phyloP scores from a whole-genome alignment of 2,113 vertebrate genomes.

The Leiothrix lutea region DNA sequence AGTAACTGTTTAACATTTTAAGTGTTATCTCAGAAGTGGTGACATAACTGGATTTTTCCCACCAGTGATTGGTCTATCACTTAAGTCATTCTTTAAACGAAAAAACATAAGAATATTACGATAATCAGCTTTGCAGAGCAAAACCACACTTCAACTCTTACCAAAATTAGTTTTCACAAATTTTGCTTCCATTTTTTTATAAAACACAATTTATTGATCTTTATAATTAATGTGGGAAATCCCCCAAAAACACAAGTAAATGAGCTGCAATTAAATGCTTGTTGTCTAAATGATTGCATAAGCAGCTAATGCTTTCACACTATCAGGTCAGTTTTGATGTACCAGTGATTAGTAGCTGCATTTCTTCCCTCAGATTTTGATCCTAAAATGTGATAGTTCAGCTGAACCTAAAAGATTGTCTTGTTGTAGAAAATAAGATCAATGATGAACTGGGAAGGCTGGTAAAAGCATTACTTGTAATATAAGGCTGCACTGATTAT shows the following conservation, averaged over 20 bases:
- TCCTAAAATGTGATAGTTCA: background rate
- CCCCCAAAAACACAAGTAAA: rapidly evolving
- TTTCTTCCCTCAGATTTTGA: background rate
- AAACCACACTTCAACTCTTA: background rate
- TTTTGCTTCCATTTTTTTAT: background rate
- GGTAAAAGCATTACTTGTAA: background rate
- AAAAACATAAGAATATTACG: background rate
- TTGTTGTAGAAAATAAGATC: background rate
- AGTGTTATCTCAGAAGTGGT: background rate
- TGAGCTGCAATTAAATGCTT: background rate
- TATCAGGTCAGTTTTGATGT: background rate
- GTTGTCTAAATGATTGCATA: background rate
- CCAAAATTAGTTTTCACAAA: background rate
- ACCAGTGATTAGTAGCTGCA: background rate
- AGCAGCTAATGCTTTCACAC: background rate
- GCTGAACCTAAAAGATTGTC: background rate
- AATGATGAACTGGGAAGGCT: background rate
- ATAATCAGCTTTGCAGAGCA: background rate
- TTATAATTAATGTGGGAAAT: background rate
- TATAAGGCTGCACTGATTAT: background rate
- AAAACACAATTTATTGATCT: background rate
- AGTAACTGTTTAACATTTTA: background rate
- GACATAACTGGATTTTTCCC: background rate
- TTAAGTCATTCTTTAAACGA: background rate
- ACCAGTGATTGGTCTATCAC: background rate